A percentile compares a stretch with the other conserved stretches of the same genome.
These are phyloP conservation scores for Trichogramma evanescens DNA, from an alignment of 2,888 invertebrate genomes.

Conservation along the genomic window DNA sequence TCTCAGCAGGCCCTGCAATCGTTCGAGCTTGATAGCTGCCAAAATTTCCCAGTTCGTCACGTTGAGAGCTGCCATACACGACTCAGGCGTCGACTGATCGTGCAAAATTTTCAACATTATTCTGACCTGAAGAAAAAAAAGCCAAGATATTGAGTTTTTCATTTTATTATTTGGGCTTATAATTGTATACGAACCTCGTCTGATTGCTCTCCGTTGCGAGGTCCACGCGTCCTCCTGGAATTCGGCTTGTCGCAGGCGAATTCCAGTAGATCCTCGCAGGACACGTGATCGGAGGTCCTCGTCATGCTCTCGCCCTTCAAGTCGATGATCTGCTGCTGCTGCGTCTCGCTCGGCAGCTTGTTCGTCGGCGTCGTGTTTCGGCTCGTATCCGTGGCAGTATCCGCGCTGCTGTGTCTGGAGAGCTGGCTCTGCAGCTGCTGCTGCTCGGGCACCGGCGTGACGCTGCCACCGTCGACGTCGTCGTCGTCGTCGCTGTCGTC, in stretches of 20 bases:
- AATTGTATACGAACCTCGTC: too few species aligned
- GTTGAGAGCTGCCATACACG: constrained; percentile 74
- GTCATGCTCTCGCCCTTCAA: constrained; percentile 22
- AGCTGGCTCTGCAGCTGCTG: too few species aligned
- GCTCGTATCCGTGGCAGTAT: constrained; percentile 22
- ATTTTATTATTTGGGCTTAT: too few species aligned
- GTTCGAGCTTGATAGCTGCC: constrained; percentile 75
- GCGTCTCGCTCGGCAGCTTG: constrained; percentile 19
- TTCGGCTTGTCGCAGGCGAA: constrained; percentile 78
- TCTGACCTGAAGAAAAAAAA: constrained; percentile 73
- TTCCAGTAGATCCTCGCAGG: constrained; percentile 84
- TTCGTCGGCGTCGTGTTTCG: constrained; percentile 28
- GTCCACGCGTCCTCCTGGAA: constrained; percentile 60
- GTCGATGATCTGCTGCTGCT: not conserved
- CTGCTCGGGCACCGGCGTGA: constrained; percentile 7
- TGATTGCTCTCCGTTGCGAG: constrained; percentile 68
- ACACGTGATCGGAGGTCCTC: constrained; percentile 68
- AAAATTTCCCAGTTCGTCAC: constrained; percentile 84
- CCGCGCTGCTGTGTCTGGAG: constrained; percentile 2
- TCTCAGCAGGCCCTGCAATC: constrained; percentile 52
- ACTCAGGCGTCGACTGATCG: constrained; percentile 54
- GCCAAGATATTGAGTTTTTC: too few species aligned
- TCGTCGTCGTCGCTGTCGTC: constrained; percentile 6
- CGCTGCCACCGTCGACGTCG: constrained; percentile 26
- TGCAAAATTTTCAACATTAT: constrained; percentile 81